phyloP scores from a whole-genome alignment of 2,888 invertebrate species.

The Podabrus alpinus region DNA sequence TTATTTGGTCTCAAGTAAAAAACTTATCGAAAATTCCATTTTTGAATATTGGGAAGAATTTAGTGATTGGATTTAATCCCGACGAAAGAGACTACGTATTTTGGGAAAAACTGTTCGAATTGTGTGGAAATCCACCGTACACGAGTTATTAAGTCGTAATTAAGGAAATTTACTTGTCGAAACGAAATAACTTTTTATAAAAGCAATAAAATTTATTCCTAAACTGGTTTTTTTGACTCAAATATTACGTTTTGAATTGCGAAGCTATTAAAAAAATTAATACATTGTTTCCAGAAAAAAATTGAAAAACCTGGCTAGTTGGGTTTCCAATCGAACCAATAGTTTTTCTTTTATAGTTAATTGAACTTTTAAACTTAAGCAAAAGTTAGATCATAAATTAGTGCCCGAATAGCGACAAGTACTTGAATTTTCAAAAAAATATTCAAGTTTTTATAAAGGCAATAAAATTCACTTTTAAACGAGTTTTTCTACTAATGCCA shows the following conservation, averaged over 20 bases:
- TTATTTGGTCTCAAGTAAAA: slow-evolving; percentile 24
- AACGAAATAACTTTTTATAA: too few species aligned
- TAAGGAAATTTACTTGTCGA: too few species aligned
- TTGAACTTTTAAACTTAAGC: not conserved
- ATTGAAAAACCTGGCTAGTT: not conserved
- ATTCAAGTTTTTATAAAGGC: not conserved
- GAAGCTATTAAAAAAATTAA: too few species aligned
- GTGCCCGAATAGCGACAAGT: not conserved
- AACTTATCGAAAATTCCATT: slow-evolving; percentile 21
- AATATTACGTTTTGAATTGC: too few species aligned
- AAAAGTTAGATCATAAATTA: not conserved
- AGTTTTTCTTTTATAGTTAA: not conserved
- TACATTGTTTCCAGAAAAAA: too few species aligned
- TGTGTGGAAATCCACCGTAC: slow-evolving; percentile 33
- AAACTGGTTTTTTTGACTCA: too few species aligned
- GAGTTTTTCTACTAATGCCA: not conserved
- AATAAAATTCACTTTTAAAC: not conserved
- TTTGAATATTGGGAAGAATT: slow-evolving; percentile 35
- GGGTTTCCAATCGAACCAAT: not conserved
- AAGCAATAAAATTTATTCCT: too few species aligned
- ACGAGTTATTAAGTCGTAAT: slow-evolving; percentile 22
- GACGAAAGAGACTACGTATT: slow-evolving; percentile 28
- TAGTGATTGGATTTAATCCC: slow-evolving; percentile 30
- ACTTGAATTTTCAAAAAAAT: slow-evolving; percentile 4
- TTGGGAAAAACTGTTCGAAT: slow-evolving; percentile 35